These are phyloP conservation scores for Doris montereyensis DNA, from an alignment of 2,888 invertebrate genomes.

Conservation along the genomic window DNA sequence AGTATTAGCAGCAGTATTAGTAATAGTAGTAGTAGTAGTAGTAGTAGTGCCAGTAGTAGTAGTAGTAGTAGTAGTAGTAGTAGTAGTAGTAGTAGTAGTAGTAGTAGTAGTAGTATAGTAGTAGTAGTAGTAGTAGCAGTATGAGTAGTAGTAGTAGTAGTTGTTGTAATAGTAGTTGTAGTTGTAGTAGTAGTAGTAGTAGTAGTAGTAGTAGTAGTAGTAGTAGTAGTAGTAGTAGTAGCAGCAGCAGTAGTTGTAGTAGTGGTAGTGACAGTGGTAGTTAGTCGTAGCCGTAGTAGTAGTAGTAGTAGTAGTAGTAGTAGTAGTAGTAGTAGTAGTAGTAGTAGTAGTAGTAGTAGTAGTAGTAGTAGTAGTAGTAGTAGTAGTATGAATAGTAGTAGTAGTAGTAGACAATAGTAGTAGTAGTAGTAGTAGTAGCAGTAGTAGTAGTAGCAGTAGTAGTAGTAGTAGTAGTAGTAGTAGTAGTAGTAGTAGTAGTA, in stretches of 20 bases:
- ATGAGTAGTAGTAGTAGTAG: constrained; percentile 70
- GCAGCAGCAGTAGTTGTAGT: not conserved
- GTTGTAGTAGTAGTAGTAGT: not conserved
- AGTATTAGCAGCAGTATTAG: not conserved
- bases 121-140: not conserved
- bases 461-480: not conserved
- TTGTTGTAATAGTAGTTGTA: not conserved
- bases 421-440: not conserved
- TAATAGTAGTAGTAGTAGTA: not conserved
- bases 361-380: not conserved
- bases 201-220: not conserved
- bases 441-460: not conserved
- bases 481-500: not conserved
- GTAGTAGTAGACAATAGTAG: not conserved
- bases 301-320: not conserved
- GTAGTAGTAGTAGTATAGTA: not conserved
- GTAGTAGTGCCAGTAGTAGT: not conserved
- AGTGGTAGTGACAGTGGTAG: not conserved
- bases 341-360: not conserved
- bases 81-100: not conserved
- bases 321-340: not conserved
- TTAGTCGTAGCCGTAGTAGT: not conserved
- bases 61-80: not conserved
- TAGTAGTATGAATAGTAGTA: not conserved
- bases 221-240: not conserved